phyloP scores from a whole-genome alignment of 2,113 vertebrate species.

The Petroica traversi region DNA sequence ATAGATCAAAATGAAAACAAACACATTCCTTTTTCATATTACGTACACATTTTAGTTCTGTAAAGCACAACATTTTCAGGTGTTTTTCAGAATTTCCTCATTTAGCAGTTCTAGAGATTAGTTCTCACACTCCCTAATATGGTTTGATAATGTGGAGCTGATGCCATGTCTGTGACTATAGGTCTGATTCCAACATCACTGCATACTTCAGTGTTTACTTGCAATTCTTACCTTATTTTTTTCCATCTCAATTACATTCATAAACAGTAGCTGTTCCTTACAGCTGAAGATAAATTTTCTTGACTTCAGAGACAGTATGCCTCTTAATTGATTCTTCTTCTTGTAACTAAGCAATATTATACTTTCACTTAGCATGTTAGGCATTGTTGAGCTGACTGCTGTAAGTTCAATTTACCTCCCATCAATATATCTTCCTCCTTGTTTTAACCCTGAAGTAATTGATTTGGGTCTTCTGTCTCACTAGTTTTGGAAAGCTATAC shows the following conservation, averaged over 20 bases:
- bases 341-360: background rate
- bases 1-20: background rate
- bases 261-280: background rate
- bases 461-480: background rate
- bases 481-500: background rate
- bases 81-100: background rate
- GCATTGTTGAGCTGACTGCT: background rate
- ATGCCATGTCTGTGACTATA: fast-evolving
- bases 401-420: background rate
- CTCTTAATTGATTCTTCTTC: background rate
- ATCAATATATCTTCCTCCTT: background rate
- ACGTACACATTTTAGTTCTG: background rate
- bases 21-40: background rate
- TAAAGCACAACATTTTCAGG: background rate
- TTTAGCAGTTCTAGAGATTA: background rate
- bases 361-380: background rate
- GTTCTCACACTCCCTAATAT: background rate
- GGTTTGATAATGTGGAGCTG: background rate
- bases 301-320: background rate
- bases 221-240: background rate
- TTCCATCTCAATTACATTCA: background rate
- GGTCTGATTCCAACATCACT: background rate
- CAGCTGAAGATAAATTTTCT: background rate
- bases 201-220: background rate
- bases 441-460: background rate